Conservation (phyloP, 2,797 vertebrate genomes). For the Ceryle rudis region DNA sequence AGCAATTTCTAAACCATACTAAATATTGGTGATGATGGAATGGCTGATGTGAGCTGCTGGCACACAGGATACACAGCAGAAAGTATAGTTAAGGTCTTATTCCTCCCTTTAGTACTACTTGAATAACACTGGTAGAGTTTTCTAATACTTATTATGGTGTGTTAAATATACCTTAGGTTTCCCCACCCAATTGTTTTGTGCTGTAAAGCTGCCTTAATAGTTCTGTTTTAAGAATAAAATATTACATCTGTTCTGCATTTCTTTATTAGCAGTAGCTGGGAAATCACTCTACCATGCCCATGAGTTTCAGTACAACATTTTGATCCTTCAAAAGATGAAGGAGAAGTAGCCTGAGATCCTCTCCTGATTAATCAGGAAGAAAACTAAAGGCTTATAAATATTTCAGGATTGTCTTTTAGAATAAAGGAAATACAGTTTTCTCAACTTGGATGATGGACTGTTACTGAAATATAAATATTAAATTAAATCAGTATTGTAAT, state of each 20-base stretch:
- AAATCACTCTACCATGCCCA: neutral
- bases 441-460: neutral
- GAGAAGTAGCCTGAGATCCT: neutral
- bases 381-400: neutral
- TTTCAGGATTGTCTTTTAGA: neutral
- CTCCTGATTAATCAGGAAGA: neutral
- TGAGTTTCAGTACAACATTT: constrained; percentile 9
- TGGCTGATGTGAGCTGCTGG: neutral
- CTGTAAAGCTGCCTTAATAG: neutral
- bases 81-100: neutral
- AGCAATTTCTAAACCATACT: neutral
- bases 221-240: neutral
- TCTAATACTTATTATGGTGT: neutral
- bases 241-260: neutral
- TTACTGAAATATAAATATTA: neutral
- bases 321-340: neutral
- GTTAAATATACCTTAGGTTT: neutral
- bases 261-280: neutral
- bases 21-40: neutral
- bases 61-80: accelerated
- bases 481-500: neutral
- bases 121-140: neutral
- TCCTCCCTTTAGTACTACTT: neutral
- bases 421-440: neutral
- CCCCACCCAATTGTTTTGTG: neutral